Evolutionary conservation across 2,888 invertebrate genomes (phyloP).

Genomic region (Chloroclystis v-ata): DNA sequence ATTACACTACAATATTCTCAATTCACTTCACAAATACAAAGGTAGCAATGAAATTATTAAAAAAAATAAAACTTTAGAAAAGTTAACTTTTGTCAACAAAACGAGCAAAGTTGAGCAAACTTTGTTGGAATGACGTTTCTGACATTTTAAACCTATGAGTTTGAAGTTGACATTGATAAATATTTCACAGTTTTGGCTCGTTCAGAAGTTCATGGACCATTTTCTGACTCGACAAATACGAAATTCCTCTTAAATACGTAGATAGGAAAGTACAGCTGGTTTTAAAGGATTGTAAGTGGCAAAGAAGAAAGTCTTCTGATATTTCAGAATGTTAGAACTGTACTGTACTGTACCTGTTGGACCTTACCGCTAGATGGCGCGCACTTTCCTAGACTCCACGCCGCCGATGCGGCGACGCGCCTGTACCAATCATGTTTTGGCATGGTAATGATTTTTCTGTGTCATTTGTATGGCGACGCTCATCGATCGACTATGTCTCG

Average conservation of each 20-base stretch:
- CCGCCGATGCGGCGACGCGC: too few relatives aligned
- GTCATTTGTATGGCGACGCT: constrained; percentile 8
- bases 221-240: too few relatives aligned
- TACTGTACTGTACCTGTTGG: not conserved
- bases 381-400: constrained; percentile 9
- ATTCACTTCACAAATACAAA: constrained; percentile 14
- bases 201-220: too few relatives aligned
- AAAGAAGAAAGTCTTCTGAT: too few relatives aligned
- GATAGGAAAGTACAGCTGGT: too few relatives aligned
- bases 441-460: constrained; percentile 19
- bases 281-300: too few relatives aligned
- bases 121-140: constrained; percentile 37
- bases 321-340: too few relatives aligned
- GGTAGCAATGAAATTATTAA: constrained; percentile 5
- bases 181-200: too few relatives aligned
- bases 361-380: not conserved
- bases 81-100: constrained; percentile 64
- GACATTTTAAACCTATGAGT: not conserved
- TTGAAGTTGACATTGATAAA: constrained; percentile 2
- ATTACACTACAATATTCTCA: not conserved
- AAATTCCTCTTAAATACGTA: too few relatives aligned
- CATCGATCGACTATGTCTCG: not conserved
- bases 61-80: constrained; percentile 35
- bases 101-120: constrained; percentile 25
- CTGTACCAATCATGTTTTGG: constrained; percentile 21